These are phyloP conservation scores for Phalanger gymnotis DNA, from an alignment of 2,797 vertebrate species.

Conservation along the genomic window DNA sequence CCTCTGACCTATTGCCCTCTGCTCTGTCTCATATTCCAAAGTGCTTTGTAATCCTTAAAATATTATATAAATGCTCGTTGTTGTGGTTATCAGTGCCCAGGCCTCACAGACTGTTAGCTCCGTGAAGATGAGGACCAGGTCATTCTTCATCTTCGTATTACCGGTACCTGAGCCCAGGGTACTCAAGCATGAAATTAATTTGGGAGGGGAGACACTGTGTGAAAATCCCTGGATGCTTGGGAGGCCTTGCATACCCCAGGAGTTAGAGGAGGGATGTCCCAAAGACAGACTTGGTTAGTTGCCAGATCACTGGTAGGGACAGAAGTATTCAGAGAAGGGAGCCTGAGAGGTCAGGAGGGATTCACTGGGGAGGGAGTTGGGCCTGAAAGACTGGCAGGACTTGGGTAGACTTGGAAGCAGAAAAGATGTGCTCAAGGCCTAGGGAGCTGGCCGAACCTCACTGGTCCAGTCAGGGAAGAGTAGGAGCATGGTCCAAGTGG, in stretches of 20 bases:
- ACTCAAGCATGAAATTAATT: not conserved
- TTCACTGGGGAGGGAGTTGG: not conserved
- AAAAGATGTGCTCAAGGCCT: not conserved
- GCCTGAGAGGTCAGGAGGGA: not conserved
- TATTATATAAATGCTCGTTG: not conserved
- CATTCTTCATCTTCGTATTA: not conserved
- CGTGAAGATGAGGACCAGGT: not conserved
- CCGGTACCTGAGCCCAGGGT: not conserved
- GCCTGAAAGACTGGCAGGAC: not conserved
- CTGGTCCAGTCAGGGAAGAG: not conserved
- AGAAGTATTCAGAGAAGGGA: not conserved
- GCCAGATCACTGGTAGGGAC: not conserved
- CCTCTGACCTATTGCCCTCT: not conserved
- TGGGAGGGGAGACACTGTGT: not conserved
- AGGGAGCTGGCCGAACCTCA: not conserved
- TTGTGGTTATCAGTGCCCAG: not conserved
- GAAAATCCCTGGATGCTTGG: not conserved
- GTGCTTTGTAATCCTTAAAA: not conserved
- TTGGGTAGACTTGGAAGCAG: not conserved
- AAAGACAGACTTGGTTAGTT: not conserved
- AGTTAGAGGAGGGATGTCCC: not conserved
- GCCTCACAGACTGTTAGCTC: not conserved
- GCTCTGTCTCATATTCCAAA: not conserved
- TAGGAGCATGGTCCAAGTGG: not conserved
- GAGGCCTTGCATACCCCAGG: not conserved